These are phyloP conservation scores for Auanema freiburgensis DNA, from an alignment of 2,888 invertebrate genomes.

Conservation along the genomic window DNA sequence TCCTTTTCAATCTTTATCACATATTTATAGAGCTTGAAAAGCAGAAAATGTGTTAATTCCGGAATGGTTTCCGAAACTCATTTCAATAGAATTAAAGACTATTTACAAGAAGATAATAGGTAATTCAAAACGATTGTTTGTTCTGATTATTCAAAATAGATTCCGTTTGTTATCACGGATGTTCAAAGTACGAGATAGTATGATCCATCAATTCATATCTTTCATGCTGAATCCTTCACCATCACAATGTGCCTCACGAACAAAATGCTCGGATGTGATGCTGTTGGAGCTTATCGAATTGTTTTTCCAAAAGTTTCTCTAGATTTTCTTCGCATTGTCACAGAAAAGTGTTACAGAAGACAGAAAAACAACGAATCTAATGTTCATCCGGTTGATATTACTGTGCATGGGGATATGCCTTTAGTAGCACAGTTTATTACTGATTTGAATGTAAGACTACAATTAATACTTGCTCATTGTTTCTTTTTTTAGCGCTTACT, in stretches of 20 bases:
- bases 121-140: slow-evolving; percentile 11
- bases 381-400: slow-evolving; percentile 21
- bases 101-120: slow-evolving; percentile 27
- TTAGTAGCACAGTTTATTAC: slow-evolving; percentile 45
- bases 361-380: slow-evolving; percentile 10
- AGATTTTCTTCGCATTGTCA: not conserved
- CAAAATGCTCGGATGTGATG: slow-evolving; percentile 36
- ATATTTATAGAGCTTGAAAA: slow-evolving; percentile 8
- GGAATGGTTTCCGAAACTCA: slow-evolving; percentile 1
- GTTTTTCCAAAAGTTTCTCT: slow-evolving; percentile 26
- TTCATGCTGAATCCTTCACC: slow-evolving; percentile 33
- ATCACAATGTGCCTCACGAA: slow-evolving; percentile 31
- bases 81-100: slow-evolving; percentile 17
- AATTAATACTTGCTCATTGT: not conserved
- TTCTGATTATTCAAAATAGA: slow-evolving; percentile 65
- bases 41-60: not conserved
- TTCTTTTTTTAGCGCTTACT: slow-evolving; percentile 26
- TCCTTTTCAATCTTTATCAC: too few relatives aligned
- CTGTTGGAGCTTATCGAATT: slow-evolving; percentile 22
- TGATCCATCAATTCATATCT: slow-evolving; percentile 77
- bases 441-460: slow-evolving; percentile 31
- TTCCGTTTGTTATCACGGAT: slow-evolving; percentile 89
- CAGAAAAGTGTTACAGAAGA: not conserved
- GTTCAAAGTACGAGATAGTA: slow-evolving; percentile 89
- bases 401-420: slow-evolving; percentile 31